These are phyloP conservation scores for Apus apus DNA, from an alignment of 2,113 vertebrate species.

Conservation along the genomic window DNA sequence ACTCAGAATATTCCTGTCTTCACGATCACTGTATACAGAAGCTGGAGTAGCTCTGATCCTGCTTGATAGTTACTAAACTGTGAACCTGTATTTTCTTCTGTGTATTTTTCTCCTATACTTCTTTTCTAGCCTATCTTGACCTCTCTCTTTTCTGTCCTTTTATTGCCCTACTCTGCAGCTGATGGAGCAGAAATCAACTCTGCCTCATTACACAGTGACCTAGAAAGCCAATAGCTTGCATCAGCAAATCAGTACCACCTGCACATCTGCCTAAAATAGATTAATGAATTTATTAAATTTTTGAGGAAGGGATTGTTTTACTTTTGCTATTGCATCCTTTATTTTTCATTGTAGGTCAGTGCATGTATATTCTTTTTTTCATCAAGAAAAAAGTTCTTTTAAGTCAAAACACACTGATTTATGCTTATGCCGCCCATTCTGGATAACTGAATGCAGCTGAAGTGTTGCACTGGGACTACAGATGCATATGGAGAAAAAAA, in stretches of 20 bases:
- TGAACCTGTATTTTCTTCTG: not conserved
- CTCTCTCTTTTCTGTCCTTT: constrained; percentile 31
- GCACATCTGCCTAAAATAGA: constrained; percentile 6
- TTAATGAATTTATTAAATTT: constrained; percentile 40
- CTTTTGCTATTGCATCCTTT: not conserved
- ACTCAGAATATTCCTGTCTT: not conserved
- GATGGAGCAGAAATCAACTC: constrained; percentile 24
- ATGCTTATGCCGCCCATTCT: not conserved
- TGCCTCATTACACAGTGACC: constrained; percentile 51
- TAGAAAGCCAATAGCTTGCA: constrained; percentile 32
- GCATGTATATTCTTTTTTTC: not conserved
- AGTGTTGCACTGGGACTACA: not conserved
- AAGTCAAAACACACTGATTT: not conserved
- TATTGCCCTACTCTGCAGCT: not conserved
- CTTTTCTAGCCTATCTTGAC: not conserved
- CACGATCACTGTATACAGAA: not conserved
- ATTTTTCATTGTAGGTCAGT: constrained; percentile 7
- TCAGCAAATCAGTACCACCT: constrained; percentile 55
- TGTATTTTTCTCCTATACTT: not conserved
- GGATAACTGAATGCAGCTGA: not conserved
- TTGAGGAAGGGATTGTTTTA: not conserved
- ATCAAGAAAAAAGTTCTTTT: not conserved
- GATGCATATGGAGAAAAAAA: not conserved
- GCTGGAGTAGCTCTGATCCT: not conserved
- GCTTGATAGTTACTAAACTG: not conserved